Evolutionary conservation across 2,113 vertebrate genomes (phyloP).

Genomic region (Ochotona princeps): DNA sequence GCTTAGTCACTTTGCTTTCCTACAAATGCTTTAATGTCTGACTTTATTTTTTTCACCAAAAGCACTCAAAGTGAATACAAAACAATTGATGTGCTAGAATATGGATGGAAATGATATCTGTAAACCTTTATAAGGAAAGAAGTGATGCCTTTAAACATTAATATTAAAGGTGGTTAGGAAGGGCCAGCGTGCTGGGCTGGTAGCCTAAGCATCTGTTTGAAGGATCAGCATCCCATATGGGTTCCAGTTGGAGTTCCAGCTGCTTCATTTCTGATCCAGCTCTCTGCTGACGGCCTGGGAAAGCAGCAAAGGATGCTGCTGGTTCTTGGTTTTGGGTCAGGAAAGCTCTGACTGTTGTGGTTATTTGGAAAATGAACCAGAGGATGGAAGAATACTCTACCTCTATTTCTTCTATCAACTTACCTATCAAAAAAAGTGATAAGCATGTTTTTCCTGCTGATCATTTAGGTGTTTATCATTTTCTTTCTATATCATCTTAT

Average conservation of each 20-base stretch:
- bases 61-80: not conserved
- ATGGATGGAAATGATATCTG: not conserved
- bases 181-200: too few species aligned
- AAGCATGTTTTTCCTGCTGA: not conserved
- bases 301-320: too few species aligned
- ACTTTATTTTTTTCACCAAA: not conserved
- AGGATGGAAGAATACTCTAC: too few species aligned
- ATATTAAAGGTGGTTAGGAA: not conserved
- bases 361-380: too few species aligned
- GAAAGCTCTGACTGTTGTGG: too few species aligned
- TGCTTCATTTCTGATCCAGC: too few species aligned
- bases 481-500: not conserved
- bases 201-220: too few species aligned
- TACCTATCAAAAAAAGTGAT: not conserved
- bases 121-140: not conserved
- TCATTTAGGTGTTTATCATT: not conserved
- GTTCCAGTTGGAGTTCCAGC: too few species aligned
- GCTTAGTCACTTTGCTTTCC: not conserved
- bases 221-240: too few species aligned
- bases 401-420: too few species aligned
- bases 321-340: too few species aligned
- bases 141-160: not conserved
- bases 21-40: slow-evolving; percentile 15
- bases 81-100: not conserved
- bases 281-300: too few species aligned